Percentiles rank a stretch among this genome's conserved stretches.
phyloP scores from a whole-genome alignment of 2,113 vertebrate genomes.

The Antechinus stuartii region DNA sequence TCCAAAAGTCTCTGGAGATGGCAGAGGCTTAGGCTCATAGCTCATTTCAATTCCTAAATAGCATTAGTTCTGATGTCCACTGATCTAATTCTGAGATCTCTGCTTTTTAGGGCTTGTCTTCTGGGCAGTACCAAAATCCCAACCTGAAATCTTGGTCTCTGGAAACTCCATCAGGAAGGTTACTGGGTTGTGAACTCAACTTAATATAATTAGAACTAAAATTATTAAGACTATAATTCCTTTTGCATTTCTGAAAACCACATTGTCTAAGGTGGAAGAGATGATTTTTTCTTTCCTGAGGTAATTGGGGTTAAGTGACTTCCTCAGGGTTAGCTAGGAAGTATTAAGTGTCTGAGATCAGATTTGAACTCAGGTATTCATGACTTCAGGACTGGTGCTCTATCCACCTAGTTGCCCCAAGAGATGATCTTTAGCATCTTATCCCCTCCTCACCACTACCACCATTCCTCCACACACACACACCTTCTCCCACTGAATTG shows the following conservation, averaged over 20 bases:
- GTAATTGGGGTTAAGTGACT: too few species aligned
- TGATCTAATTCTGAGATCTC: background rate
- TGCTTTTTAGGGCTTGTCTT: background rate
- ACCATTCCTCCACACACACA: too few species aligned
- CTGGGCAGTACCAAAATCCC: background rate
- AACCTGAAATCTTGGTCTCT: background rate
- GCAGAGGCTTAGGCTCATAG: background rate
- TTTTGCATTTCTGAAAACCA: background rate
- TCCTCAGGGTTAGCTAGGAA: too few species aligned
- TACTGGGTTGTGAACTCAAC: background rate
- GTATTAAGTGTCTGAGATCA: too few species aligned
- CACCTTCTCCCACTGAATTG: too few species aligned
- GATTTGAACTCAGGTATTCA: too few species aligned
- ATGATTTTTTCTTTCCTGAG: background rate
- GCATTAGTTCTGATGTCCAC: background rate
- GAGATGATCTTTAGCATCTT: too few species aligned
- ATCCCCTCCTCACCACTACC: too few species aligned
- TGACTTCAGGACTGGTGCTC: too few species aligned
- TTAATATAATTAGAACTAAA: background rate
- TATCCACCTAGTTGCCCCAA: too few species aligned
- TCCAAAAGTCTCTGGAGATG: background rate
- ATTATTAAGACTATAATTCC: background rate
- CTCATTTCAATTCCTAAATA: background rate
- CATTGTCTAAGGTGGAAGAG: background rate
- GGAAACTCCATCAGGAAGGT: background rate